These are phyloP conservation scores for Myotis pilosus DNA, from an alignment of 2,797 vertebrate genomes.

Conservation along the genomic window DNA sequence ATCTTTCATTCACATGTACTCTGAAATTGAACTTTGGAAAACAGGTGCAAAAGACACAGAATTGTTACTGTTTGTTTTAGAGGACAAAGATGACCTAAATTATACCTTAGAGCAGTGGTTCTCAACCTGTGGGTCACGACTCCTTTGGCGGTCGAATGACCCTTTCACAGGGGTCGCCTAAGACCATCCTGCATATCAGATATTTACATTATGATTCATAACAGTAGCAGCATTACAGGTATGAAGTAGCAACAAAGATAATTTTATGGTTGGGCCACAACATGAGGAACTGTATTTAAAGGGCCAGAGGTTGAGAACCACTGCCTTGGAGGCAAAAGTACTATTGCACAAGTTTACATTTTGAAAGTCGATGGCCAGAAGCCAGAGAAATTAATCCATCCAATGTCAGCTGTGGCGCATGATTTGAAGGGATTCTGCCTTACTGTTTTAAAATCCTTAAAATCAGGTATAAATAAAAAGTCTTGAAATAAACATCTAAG, in stretches of 20 bases:
- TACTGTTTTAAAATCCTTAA: neutral
- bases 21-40: constrained; percentile 4
- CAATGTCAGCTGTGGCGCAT: neutral
- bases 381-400: neutral
- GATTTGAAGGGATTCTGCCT: neutral
- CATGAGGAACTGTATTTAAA: too few relatives aligned
- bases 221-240: too few relatives aligned
- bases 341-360: neutral
- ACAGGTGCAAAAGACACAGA: neutral
- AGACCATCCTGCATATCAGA: too few relatives aligned
- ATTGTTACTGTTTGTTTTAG: neutral
- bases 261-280: too few relatives aligned
- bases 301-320: too few relatives aligned
- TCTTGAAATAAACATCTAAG: neutral
- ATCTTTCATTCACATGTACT: neutral
- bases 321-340: neutral
- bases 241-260: too few relatives aligned
- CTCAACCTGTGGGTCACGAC: too few relatives aligned
- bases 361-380: neutral
- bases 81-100: neutral
- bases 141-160: too few relatives aligned
- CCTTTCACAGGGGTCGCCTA: too few relatives aligned
- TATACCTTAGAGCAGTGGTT: neutral
- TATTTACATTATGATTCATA: too few relatives aligned
- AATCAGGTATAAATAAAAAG: neutral